Evolutionary conservation across 1,140 invertebrate species (phyloP).

Genomic region (Aleiodes sp.): DNA sequence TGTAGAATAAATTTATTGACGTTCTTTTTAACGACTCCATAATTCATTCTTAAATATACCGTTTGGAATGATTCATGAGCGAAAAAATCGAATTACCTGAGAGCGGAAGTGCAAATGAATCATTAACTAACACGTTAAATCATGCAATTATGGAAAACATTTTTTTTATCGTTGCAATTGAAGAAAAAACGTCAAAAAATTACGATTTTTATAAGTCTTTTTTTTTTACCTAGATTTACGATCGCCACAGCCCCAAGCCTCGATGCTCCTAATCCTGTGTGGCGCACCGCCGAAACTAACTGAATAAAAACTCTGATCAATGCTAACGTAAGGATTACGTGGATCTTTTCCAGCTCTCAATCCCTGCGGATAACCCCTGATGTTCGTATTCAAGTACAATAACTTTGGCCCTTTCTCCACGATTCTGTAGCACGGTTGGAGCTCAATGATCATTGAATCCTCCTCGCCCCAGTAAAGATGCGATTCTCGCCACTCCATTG

Average conservation of each 20-base stretch:
- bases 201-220: not conserved
- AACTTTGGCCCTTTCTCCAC: conserved; percentile 79
- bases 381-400: conserved; percentile 83
- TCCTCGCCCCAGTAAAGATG: conserved; percentile 85
- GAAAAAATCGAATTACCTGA: no score
- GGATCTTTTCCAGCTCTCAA: conserved; percentile 83
- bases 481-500: conserved; percentile 86
- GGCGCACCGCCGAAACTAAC: conserved; percentile 65
- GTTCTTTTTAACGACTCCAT: no score
- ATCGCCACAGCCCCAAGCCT: conserved; percentile 90
- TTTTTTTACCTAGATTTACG: conserved; percentile 63
- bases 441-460: conserved; percentile 79
- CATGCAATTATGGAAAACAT: no score
- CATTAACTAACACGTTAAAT: no score
- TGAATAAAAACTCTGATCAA: conserved; percentile 65
- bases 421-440: conserved; percentile 78
- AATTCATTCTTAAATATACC: no score
- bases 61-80: no score
- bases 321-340: conserved; percentile 75
- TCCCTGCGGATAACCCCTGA: conserved; percentile 86
- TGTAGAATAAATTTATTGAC: no score
- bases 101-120: no score
- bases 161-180: no score
- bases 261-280: conserved; percentile 67
- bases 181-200: no score